Conservation (phyloP, 2,888 invertebrate genomes). For the Cryptocheilus praepositus region DNA sequence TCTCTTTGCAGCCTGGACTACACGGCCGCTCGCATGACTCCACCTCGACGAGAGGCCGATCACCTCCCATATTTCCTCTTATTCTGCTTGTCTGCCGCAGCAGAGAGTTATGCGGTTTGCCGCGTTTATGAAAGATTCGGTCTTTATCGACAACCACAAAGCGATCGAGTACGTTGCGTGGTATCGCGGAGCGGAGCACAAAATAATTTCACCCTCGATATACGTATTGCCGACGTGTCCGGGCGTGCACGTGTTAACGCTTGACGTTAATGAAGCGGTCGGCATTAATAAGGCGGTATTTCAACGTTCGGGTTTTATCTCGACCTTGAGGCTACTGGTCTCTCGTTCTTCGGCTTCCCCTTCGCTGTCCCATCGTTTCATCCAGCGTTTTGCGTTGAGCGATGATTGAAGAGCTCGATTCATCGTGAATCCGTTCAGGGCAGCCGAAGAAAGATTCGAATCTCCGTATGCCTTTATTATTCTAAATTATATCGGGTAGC, state of each 20-base stretch:
- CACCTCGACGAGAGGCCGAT: conserved; percentile 67
- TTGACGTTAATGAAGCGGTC: conserved; percentile 70
- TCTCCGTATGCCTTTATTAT: too few relatives aligned
- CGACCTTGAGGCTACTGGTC: conserved; percentile 48
- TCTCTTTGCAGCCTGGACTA: conserved; percentile 49
- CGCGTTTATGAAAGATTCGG: conserved; percentile 62
- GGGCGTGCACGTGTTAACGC: conserved; percentile 51
- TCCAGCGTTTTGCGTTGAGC: background rate
- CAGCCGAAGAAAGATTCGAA: too few relatives aligned
- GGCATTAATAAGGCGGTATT: conserved; percentile 66
- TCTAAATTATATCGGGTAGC: too few relatives aligned
- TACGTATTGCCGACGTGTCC: conserved; percentile 36
- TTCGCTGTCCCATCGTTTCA: background rate
- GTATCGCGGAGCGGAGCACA: conserved; percentile 15
- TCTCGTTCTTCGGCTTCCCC: conserved; percentile 17
- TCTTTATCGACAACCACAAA: conserved; percentile 59
- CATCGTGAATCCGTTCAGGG: too few relatives aligned
- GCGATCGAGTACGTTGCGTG: conserved; percentile 44
- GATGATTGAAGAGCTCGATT: too few relatives aligned
- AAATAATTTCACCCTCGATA: conserved; percentile 50
- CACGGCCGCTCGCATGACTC: conserved; percentile 60
- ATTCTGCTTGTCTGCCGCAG: conserved; percentile 66
- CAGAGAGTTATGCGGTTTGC: conserved; percentile 68
- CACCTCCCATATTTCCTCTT: conserved; percentile 73
- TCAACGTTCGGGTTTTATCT: conserved; percentile 50